These are phyloP conservation scores for Thamnophis sirtalis DNA, from an alignment of 2,113 vertebrate genomes.

Conservation along the genomic window DNA sequence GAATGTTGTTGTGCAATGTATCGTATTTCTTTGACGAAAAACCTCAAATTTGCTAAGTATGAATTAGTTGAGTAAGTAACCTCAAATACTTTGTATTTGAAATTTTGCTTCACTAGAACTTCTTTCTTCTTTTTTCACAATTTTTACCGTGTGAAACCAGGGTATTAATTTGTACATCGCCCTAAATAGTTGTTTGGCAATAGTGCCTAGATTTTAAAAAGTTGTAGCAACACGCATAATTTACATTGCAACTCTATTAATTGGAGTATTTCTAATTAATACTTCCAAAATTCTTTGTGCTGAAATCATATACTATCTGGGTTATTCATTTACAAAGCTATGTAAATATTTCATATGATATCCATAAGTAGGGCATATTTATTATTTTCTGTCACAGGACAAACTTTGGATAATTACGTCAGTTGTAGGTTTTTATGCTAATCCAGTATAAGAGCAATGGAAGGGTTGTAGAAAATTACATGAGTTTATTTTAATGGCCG, in stretches of 20 bases:
- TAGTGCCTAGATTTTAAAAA: not conserved
- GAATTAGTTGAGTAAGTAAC: not conserved
- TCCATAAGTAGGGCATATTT: not conserved
- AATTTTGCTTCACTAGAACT: not conserved
- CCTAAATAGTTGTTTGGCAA: not conserved
- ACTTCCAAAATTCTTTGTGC: not conserved
- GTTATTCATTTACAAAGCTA: not conserved
- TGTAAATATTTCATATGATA: not conserved
- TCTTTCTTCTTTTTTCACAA: not conserved
- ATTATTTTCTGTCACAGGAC: not conserved
- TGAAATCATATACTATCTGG: not conserved
- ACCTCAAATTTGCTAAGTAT: not conserved
- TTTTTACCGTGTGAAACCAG: not conserved
- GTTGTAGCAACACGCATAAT: not conserved
- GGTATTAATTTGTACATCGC: not conserved
- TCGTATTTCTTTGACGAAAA: not conserved
- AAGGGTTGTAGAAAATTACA: not conserved
- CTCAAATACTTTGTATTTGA: not conserved
- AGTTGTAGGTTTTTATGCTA: not conserved
- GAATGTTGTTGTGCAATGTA: not conserved
- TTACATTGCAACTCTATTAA: not conserved
- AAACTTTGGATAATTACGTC: not conserved
- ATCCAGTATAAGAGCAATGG: not conserved
- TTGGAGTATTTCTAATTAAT: not conserved
- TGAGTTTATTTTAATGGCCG: not conserved